Percentiles rank a stretch among this genome's conserved stretches.
These are phyloP conservation scores for Mongoloraphidia duomilia DNA, from an alignment of 2,888 invertebrate species.

Conservation along the genomic window DNA sequence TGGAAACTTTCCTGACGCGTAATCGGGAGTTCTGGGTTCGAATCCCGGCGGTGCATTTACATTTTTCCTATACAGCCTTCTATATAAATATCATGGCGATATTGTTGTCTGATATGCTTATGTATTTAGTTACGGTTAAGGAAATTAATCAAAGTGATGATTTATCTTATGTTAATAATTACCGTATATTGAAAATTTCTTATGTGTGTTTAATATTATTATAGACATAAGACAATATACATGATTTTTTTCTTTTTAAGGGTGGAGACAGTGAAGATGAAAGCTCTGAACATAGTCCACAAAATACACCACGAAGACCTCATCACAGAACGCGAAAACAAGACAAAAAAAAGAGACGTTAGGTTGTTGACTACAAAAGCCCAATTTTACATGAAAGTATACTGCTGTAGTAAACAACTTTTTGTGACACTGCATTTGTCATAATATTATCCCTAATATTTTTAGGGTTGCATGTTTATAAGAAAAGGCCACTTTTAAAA, in stretches of 20 bases:
- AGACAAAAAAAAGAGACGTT: conserved; percentile 58
- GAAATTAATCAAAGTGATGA: too few species aligned
- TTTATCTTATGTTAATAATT: too few species aligned
- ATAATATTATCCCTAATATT: too few species aligned
- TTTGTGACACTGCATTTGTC: too few species aligned
- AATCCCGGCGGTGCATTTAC: too few species aligned
- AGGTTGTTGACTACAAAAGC: conserved; percentile 16
- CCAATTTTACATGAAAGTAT: too few species aligned
- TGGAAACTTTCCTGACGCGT: too few species aligned
- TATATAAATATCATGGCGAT: neutral
- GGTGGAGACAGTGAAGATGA: conserved; percentile 58
- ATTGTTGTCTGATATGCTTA: neutral
- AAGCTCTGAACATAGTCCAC: conserved; percentile 57
- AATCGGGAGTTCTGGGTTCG: too few species aligned
- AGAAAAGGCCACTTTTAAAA: too few species aligned
- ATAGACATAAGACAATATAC: neutral
- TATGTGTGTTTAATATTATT: neutral
- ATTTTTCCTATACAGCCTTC: neutral
- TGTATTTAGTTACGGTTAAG: neutral
- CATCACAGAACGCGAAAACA: conserved; percentile 47
- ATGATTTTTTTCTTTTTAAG: conserved; percentile 22
- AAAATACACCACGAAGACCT: conserved; percentile 49
- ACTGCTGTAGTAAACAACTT: too few species aligned
- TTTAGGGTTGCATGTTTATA: too few species aligned
- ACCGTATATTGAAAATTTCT: too few species aligned